phyloP scores from a whole-genome alignment of 2,797 vertebrate species.

The Pteronotus mesoamericanus region DNA sequence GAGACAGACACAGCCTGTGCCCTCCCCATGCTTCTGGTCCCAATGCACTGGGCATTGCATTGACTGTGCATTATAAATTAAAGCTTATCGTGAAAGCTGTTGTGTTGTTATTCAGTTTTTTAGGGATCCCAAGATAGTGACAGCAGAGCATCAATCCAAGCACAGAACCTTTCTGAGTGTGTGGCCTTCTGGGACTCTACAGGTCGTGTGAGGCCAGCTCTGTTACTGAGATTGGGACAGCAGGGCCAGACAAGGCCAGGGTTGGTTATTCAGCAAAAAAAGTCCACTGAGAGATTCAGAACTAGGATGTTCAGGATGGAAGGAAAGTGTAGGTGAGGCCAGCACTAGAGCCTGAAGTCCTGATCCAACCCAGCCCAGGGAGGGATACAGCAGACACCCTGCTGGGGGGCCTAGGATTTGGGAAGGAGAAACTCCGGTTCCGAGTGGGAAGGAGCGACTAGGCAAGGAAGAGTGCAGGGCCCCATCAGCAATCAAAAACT shows the following conservation, averaged over 20 bases:
- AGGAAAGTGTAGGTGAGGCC: not conserved
- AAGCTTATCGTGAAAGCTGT: not conserved
- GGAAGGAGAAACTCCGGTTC: not conserved
- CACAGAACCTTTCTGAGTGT: not conserved
- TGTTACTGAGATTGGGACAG: not conserved
- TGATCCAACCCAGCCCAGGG: not conserved
- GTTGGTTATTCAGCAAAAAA: not conserved
- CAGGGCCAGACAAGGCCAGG: not conserved
- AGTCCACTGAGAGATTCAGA: not conserved
- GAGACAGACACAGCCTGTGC: not conserved
- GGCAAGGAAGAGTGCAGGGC: not conserved
- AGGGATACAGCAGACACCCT: not conserved
- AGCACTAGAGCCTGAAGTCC: not conserved
- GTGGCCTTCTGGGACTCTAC: accelerated
- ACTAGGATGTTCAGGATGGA: not conserved
- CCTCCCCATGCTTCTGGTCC: not conserved
- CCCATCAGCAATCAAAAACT: not conserved
- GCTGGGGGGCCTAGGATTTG: no score
- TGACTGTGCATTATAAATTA: no score
- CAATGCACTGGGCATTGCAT: accelerated
- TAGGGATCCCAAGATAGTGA: not conserved
- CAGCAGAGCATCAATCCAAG: not conserved
- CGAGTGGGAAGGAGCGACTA: not conserved
- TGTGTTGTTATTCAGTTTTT: not conserved
- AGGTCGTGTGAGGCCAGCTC: not conserved